Conservation (phyloP, 2,113 vertebrate genomes). For the Takifugu flavidus region DNA sequence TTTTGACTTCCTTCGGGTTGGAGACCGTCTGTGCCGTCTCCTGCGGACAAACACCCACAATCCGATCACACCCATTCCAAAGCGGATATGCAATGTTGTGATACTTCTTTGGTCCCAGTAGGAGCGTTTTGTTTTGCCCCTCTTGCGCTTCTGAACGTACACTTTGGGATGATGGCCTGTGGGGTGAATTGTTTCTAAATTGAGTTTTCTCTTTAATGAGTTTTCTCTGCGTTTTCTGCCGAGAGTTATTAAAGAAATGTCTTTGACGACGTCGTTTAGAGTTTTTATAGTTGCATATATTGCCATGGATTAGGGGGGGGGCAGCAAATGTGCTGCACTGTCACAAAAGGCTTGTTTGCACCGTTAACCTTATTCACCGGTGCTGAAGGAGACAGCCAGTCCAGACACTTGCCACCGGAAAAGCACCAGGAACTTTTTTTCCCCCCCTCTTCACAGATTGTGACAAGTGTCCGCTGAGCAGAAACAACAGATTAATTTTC, state of each 20-base stretch:
- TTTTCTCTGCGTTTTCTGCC: slow-evolving; percentile 16
- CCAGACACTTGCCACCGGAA: slow-evolving; percentile 31
- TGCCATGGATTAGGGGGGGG: not conserved
- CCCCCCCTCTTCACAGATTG: slow-evolving; percentile 10
- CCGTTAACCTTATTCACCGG: slow-evolving; percentile 36
- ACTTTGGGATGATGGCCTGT: slow-evolving; percentile 37
- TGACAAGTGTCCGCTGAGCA: slow-evolving; percentile 47
- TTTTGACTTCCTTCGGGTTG: slow-evolving; percentile 23
- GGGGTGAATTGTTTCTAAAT: slow-evolving; percentile 44
- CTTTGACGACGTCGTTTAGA: slow-evolving; percentile 17
- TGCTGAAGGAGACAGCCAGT: slow-evolving; percentile 34
- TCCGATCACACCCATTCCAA: slow-evolving; percentile 33
- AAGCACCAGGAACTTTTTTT: slow-evolving; percentile 30
- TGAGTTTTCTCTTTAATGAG: slow-evolving; percentile 41
- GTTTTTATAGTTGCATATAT: slow-evolving; percentile 4
- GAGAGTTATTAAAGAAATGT: slow-evolving; percentile 15
- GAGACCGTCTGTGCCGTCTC: not conserved
- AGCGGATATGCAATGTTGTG: slow-evolving; percentile 42
- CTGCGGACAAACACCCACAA: slow-evolving; percentile 38
- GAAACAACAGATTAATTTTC: slow-evolving; percentile 62
- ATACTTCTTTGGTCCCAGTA: slow-evolving; percentile 36
- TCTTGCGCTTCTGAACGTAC: slow-evolving; percentile 26
- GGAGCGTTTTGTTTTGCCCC: slow-evolving; percentile 21
- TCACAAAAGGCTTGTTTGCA: slow-evolving; percentile 32
- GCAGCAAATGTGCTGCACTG: slow-evolving; percentile 18